Percentiles rank a stretch among this genome's conserved stretches.
Evolutionary conservation across 92 coral and sea anemone species (phyloP).

Genomic region (Isaurus tuberculatus): DNA sequence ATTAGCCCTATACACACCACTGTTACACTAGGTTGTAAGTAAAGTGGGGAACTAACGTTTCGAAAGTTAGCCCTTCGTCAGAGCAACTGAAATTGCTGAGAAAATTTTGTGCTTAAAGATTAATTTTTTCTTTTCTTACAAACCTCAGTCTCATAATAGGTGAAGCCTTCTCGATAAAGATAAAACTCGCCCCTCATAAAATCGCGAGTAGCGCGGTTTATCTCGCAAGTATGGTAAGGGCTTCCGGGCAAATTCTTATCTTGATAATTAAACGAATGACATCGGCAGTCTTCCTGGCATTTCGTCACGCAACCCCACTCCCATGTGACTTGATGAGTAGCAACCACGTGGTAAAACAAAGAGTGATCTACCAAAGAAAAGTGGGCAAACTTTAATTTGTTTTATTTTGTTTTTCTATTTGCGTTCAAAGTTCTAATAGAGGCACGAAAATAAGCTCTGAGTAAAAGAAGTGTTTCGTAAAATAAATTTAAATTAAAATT

Average conservation of each 20-base stretch:
- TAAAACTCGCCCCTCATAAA: neutral
- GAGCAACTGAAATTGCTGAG: neutral
- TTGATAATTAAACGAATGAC: conserved; percentile 25
- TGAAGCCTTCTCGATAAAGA: conserved; percentile 2
- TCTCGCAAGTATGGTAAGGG: conserved; percentile 8
- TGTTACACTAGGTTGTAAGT: no score
- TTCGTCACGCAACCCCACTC: conserved; percentile 34
- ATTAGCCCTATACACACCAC: no score
- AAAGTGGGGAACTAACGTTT: no score
- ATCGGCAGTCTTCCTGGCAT: conserved; percentile 17
- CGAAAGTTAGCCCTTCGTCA: no score
- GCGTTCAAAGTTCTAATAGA: no score
- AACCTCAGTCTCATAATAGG: conserved; percentile 25
- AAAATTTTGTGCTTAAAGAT: neutral
- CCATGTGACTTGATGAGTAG: conserved; percentile 15
- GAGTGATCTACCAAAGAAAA: neutral
- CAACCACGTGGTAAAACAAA: conserved; percentile 3
- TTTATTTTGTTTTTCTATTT: no score
- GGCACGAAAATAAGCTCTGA: no score
- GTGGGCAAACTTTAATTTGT: neutral
- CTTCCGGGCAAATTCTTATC: neutral
- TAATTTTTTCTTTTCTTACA: neutral
- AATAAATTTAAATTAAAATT: no score
- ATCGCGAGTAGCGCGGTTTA: conserved; percentile 11
- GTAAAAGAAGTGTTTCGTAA: no score